phyloP scores from a whole-genome alignment of 1,140 invertebrate genomes.

The Zaprionus gabonicus region DNA sequence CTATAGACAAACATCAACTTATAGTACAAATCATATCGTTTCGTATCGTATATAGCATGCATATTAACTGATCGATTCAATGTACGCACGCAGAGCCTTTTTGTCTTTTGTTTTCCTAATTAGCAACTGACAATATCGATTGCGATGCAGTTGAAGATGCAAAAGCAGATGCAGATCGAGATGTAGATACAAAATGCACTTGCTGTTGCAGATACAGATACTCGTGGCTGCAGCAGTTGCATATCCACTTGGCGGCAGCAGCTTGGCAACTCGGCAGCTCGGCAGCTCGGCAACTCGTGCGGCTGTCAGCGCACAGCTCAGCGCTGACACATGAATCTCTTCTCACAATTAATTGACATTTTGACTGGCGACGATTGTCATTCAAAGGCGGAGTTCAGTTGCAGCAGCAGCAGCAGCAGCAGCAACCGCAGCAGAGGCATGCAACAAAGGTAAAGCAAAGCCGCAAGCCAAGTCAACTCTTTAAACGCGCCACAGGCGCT shows the following conservation, averaged over 20 bases:
- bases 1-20: not conserved
- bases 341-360: conserved; percentile 80
- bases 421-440: conserved; percentile 35
- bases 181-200: conserved; percentile 3
- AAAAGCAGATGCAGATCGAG: not conserved
- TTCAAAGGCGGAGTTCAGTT: conserved; percentile 53
- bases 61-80: conserved; percentile 18
- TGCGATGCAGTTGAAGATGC: not conserved
- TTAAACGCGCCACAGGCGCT: not conserved
- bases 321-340: conserved; percentile 69
- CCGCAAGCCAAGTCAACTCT: conserved; percentile 4
- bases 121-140: conserved; percentile 12
- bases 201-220: not conserved
- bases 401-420: not conserved
- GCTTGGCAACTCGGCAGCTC: conserved; percentile 13
- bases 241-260: conserved; percentile 17
- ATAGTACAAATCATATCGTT: not conserved
- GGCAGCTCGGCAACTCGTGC: conserved; percentile 19
- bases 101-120: conserved; percentile 51
- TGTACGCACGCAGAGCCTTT: conserved; percentile 7
- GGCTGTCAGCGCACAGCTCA: conserved; percentile 28
- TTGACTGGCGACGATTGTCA: conserved; percentile 76
- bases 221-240: not conserved
- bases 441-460: conserved; percentile 44
- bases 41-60: not conserved